Evolutionary conservation across 2,888 invertebrate species (phyloP).

Genomic region (Lacanobia oleracea): DNA sequence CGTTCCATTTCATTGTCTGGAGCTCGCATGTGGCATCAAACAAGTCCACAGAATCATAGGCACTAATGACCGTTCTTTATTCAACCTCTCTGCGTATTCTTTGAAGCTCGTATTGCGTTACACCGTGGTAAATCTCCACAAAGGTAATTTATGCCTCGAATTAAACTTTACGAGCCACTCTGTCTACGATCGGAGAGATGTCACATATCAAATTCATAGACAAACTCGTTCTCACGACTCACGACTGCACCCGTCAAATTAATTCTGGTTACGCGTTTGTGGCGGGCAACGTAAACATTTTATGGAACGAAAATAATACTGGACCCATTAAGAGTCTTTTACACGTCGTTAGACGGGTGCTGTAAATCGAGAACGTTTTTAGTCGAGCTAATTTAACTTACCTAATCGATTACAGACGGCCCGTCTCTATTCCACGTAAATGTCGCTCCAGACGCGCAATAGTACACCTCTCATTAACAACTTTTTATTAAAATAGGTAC

Average conservation of each 20-base stretch:
- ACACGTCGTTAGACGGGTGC: constrained; percentile 62
- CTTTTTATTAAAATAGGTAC: constrained; percentile 67
- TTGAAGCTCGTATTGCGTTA: constrained; percentile 78
- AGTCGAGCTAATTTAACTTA: constrained; percentile 37
- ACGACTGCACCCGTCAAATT: constrained; percentile 84
- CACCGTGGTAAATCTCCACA: constrained; percentile 80
- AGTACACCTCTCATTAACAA: constrained; percentile 68
- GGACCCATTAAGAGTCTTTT: constrained; percentile 63
- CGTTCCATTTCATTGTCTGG: constrained; percentile 68
- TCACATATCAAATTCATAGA: constrained; percentile 84
- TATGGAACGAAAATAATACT: constrained; percentile 68
- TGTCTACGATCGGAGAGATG: constrained; percentile 80
- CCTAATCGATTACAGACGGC: constrained; percentile 22
- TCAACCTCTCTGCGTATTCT: constrained; percentile 72
- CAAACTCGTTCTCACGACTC: constrained; percentile 79
- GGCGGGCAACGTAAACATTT: constrained; percentile 73
- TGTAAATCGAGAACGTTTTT: constrained; percentile 38
- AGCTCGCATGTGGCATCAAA: constrained; percentile 63
- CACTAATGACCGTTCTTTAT: constrained; percentile 83
- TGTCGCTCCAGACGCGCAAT: constrained; percentile 36
- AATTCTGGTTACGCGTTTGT: constrained; percentile 77
- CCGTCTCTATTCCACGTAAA: constrained; percentile 25
- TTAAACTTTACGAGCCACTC: constrained; percentile 85
- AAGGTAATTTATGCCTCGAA: constrained; percentile 85
- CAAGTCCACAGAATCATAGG: constrained; percentile 70